A percentile compares a stretch with the other conserved stretches of the same genome.
Evolutionary conservation across 64 coral and sea anemone species (phyloP).

Genomic region (Orbicella faveolata): DNA sequence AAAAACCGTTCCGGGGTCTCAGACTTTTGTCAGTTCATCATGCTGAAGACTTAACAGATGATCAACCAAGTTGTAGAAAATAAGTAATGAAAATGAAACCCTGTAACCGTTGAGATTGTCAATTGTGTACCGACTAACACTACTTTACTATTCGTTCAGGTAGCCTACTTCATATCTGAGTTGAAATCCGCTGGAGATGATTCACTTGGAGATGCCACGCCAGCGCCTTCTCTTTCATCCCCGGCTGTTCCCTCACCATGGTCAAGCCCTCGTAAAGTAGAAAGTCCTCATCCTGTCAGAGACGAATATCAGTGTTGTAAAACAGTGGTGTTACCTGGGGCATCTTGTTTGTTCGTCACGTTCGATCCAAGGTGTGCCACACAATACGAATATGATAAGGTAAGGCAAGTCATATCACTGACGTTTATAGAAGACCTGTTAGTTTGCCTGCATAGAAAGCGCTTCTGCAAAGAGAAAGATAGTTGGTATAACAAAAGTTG

Average conservation of each 20-base stretch:
- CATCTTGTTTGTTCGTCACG: constrained; percentile 68
- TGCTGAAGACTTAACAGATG: too few species aligned
- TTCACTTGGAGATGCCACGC: neutral
- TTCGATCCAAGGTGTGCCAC: constrained; percentile 92
- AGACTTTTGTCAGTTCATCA: too few species aligned
- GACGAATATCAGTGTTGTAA: constrained; percentile 75
- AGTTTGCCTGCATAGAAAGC: too few species aligned
- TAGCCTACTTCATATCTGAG: constrained; percentile 35
- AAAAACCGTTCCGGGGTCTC: too few species aligned
- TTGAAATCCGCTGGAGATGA: neutral
- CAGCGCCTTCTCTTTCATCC: neutral
- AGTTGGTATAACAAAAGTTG: too few species aligned
- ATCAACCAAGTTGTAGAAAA: too few species aligned
- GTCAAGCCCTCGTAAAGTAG: constrained; percentile 68
- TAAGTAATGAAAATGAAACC: too few species aligned
- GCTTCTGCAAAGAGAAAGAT: too few species aligned
- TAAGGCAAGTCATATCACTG: neutral
- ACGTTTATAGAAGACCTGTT: too few species aligned
- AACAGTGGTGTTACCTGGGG: constrained; percentile 71
- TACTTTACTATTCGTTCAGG: neutral
- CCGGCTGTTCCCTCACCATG: constrained; percentile 62
- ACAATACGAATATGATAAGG: constrained; percentile 99
- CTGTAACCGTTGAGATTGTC: too few species aligned
- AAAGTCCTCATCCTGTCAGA: constrained; percentile 77
- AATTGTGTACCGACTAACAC: too few species aligned